Percentiles rank a stretch among this genome's conserved stretches.
Evolutionary conservation across 2,797 vertebrate species (phyloP).

Genomic region (Argyrosomus regius): DNA sequence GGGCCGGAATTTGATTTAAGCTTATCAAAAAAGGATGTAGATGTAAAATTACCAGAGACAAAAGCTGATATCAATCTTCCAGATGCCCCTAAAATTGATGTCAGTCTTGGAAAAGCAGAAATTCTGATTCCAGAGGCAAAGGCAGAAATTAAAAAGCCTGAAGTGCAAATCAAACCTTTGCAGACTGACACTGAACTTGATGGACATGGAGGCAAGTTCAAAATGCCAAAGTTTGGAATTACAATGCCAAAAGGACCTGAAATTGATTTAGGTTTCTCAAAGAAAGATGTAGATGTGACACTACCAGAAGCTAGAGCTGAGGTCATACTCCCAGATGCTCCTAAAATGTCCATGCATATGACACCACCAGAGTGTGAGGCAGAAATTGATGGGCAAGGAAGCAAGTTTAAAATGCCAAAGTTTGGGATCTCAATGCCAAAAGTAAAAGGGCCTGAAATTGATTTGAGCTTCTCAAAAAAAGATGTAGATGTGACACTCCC

Average conservation of each 20-base stretch:
- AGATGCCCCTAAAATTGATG: slow-evolving; percentile 34
- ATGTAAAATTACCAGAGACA: slow-evolving; percentile 29
- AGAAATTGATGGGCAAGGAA: slow-evolving; percentile 33
- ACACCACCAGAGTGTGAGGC: slow-evolving; percentile 25
- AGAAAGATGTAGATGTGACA: slow-evolving; percentile 40
- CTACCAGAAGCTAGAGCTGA: slow-evolving; percentile 21
- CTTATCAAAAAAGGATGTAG: slow-evolving; percentile 40
- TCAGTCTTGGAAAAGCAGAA: slow-evolving; percentile 46
- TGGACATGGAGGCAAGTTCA: slow-evolving; percentile 34
- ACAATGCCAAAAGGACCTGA: slow-evolving; percentile 11
- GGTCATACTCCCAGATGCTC: neutral
- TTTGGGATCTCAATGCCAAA: slow-evolving; percentile 15
- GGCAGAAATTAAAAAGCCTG: slow-evolving; percentile 45
- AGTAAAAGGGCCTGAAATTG: slow-evolving; percentile 34
- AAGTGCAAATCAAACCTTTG: slow-evolving; percentile 18
- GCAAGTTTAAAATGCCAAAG: slow-evolving; percentile 45
- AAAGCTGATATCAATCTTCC: slow-evolving; percentile 35
- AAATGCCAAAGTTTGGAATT: slow-evolving; percentile 5
- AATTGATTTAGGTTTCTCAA: slow-evolving; percentile 36
- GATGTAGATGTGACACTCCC: slow-evolving; percentile 40
- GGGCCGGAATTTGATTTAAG: slow-evolving; percentile 50
- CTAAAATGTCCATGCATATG: slow-evolving; percentile 26
- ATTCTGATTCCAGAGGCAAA: slow-evolving; percentile 41
- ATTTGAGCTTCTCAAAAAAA: slow-evolving; percentile 42
- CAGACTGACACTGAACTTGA: slow-evolving; percentile 38